Base-by-base conservation (phyloP, 2,797 vertebrate species). In the Pelodytes ibericus region DNA sequence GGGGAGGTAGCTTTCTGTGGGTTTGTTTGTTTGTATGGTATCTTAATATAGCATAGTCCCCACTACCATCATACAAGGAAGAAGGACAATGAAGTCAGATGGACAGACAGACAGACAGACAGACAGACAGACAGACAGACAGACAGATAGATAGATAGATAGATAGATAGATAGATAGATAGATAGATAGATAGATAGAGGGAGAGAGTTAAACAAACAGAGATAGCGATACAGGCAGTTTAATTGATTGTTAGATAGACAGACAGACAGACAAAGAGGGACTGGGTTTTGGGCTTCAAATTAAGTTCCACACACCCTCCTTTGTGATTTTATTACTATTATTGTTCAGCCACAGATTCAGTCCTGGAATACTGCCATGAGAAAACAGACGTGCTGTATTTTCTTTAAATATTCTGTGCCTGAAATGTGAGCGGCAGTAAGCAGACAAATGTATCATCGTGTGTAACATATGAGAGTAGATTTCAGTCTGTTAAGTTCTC, bases 391-490 rank as follows among this genome's bases (percentile, higher is more conserved):
- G 36, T 53, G 22, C 65, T 58, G 36, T 61, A 66, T 75, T 75
- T 75, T 61, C 53, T 66, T 74, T 66, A 74, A 66, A 74, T 74
- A 74, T 61, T 68, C 66, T 4, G 27, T 20, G 11, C 41, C 73
- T 75, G 59, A n/a, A n/a, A 75, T 75, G 39, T 65, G 22, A 44
- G 62, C 44, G 44, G 20, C 60, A 65, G 56, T 67, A 75, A 60
- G 44, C 64, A 60, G 73, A 67, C 62, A 74, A 58, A 66, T 74
- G 63, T 66, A 67, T 47, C 41, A 74, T 58, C 59, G 36, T 58
- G 62, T 67, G 59, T 65, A 66, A 65, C 51, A 65, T 44, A n/a
- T 58, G 51, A 41, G 18, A 65, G 49, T 66, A 27, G 26, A 58
- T 59, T 74, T 39, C 72, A 66, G 39, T 47, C 62, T 66, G 72